Evolutionary conservation across 1,140 invertebrate species (phyloP).

Genomic region (Gryllus bimaculatus): DNA sequence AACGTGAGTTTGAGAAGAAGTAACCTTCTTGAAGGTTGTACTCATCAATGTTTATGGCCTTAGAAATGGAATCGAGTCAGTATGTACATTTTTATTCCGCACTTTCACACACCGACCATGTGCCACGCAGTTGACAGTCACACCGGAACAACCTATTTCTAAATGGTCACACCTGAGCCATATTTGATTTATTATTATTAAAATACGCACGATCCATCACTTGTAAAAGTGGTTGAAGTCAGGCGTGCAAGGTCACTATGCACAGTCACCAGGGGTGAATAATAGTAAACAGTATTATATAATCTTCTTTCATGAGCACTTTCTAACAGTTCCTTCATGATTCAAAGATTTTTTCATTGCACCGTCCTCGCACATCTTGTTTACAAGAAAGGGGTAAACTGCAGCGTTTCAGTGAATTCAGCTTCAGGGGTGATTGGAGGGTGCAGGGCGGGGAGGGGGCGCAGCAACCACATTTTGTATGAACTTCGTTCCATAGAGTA

Average conservation of each 20-base stretch:
- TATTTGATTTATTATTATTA: background rate
- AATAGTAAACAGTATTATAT: background rate
- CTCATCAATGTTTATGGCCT: too few species aligned
- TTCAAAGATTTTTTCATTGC: background rate
- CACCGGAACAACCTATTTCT: background rate
- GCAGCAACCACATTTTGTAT: background rate
- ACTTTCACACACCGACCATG: too few species aligned
- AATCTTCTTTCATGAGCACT: background rate
- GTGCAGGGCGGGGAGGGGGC: background rate
- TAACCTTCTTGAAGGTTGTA: too few species aligned
- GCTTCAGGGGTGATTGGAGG: background rate
- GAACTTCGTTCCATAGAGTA: slow-evolving; percentile 13
- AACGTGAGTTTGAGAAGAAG: too few species aligned
- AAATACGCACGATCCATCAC: background rate
- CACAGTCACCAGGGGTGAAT: background rate
- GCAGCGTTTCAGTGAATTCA: background rate
- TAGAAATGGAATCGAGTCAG: too few species aligned
- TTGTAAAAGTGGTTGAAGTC: background rate
- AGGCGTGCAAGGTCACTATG: background rate
- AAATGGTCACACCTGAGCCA: slow-evolving; percentile 3
- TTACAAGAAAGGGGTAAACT: background rate
- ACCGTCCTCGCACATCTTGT: background rate
- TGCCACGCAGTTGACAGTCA: background rate
- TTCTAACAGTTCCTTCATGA: background rate
- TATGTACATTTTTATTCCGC: too few species aligned